Percentiles rank a stretch among this genome's conserved stretches.
These are phyloP conservation scores for Venustaconcha ellipsiformis DNA, from an alignment of 1,140 invertebrate species.

Conservation along the genomic window DNA sequence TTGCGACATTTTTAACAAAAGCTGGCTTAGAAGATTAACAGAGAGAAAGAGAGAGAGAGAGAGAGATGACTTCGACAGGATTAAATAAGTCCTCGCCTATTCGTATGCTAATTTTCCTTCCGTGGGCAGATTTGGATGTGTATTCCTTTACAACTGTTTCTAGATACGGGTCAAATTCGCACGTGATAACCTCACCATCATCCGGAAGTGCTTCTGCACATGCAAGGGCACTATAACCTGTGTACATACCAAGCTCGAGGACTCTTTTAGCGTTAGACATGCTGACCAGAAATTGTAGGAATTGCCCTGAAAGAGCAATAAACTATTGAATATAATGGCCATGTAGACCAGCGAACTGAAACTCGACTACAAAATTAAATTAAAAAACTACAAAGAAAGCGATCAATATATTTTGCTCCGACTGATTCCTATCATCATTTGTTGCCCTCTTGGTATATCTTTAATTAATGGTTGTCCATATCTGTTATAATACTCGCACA, in stretches of 20 bases:
- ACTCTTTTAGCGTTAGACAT: slow-evolving; percentile 43
- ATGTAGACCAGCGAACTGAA: too few species aligned
- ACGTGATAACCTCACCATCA: slow-evolving; percentile 41
- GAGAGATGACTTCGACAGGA: not conserved
- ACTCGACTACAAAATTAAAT: too few species aligned
- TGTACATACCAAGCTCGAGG: slow-evolving; percentile 55
- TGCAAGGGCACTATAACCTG: slow-evolving; percentile 48
- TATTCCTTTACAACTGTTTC: slow-evolving; percentile 29
- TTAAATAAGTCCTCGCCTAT: slow-evolving; percentile 26
- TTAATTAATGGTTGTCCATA: too few species aligned
- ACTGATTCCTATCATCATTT: too few species aligned
- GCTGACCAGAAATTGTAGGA: slow-evolving; percentile 44
- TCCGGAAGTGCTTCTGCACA: slow-evolving; percentile 57
- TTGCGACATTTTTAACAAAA: too few species aligned
- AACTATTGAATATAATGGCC: too few species aligned
- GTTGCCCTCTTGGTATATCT: too few species aligned
- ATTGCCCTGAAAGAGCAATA: slow-evolving; percentile 29
- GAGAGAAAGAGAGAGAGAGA: too few species aligned
- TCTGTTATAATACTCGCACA: too few species aligned
- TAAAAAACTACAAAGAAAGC: too few species aligned
- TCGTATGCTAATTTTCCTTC: slow-evolving; percentile 47
- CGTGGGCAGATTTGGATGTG: slow-evolving; percentile 41
- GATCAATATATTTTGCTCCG: too few species aligned
- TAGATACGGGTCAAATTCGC: slow-evolving; percentile 41
- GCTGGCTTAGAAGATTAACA: too few species aligned